Evolutionary conservation across 2,797 vertebrate genomes (phyloP).

Genomic region (Poecilia gillii): DNA sequence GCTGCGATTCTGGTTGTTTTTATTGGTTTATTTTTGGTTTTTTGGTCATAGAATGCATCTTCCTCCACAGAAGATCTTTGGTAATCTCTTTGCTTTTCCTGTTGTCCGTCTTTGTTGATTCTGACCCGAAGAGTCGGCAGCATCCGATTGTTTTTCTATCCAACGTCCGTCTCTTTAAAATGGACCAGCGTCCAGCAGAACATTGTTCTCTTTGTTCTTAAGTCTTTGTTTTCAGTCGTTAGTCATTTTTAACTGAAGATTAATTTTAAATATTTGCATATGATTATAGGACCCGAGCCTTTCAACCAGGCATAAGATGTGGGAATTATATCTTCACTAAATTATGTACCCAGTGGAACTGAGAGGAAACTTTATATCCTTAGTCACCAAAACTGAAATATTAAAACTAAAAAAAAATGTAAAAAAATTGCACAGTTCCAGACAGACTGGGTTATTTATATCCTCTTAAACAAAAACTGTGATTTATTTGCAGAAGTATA

Average conservation of each 20-base stretch:
- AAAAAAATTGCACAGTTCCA: not conserved
- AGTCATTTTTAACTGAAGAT: not conserved
- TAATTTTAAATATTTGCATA: not conserved
- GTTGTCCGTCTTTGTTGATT: not conserved
- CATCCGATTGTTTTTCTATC: not conserved
- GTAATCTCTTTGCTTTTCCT: not conserved
- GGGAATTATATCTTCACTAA: not conserved
- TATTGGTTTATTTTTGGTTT: not conserved
- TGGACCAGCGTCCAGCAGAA: not conserved
- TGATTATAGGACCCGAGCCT: not conserved
- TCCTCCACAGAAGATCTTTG: not conserved
- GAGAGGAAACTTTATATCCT: too few species aligned
- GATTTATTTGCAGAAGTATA: not conserved
- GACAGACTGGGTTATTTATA: not conserved
- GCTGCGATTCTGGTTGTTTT: not conserved
- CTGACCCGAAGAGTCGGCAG: not conserved
- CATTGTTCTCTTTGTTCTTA: not conserved
- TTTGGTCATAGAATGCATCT: not conserved
- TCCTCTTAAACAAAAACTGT: not conserved
- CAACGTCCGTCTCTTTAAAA: not conserved
- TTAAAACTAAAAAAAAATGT: not conserved
- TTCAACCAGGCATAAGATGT: not conserved
- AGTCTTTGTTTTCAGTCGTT: not conserved
- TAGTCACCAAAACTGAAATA: not conserved
- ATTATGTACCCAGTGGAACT: not conserved